A percentile compares a stretch with the other conserved stretches of the same genome.
Conservation (phyloP, 1,140 invertebrate genomes). For the Phymorhynchus buccinoides region DNA sequence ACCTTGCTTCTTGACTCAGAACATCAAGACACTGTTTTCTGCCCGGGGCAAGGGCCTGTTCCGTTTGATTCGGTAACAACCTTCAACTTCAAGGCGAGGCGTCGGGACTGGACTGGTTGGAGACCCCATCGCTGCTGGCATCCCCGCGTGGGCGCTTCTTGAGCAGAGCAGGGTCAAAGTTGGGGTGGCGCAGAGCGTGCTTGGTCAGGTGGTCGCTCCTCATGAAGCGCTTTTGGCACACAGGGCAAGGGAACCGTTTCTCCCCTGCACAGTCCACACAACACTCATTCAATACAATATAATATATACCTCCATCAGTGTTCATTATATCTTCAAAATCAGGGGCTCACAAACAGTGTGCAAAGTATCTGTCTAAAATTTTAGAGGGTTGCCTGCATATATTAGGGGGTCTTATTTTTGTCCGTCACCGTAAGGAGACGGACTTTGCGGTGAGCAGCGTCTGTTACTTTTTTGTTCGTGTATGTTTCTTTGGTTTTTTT, state of each 20-base stretch:
- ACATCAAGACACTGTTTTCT: neutral
- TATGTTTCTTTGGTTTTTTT: too few relatives aligned
- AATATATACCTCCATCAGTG: too few relatives aligned
- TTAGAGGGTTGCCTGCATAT: too few relatives aligned
- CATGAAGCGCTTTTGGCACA: slow-evolving; percentile 94
- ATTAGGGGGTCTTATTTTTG: too few relatives aligned
- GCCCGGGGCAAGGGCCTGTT: neutral
- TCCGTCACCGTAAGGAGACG: too few relatives aligned
- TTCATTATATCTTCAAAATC: too few relatives aligned
- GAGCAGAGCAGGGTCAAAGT: slow-evolving; percentile 62
- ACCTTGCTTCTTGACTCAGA: neutral
- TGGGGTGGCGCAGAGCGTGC: slow-evolving; percentile 72
- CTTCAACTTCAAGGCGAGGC: slow-evolving; percentile 41
- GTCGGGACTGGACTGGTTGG: slow-evolving; percentile 44
- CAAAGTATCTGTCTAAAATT: too few relatives aligned
- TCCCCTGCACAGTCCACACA: slow-evolving; percentile 76
- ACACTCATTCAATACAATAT: too few relatives aligned
- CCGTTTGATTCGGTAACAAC: too few relatives aligned
- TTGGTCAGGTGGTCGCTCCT: slow-evolving; percentile 78
- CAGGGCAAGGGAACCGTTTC: slow-evolving; percentile 91
- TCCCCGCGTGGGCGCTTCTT: slow-evolving; percentile 44
- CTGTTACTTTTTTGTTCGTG: too few relatives aligned
- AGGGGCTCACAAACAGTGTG: too few relatives aligned
- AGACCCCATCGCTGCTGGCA: slow-evolving; percentile 44
- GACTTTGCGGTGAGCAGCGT: too few relatives aligned